Conservation (phyloP, 2,113 vertebrate species). For the Poeciliopsis retropinna region DNA sequence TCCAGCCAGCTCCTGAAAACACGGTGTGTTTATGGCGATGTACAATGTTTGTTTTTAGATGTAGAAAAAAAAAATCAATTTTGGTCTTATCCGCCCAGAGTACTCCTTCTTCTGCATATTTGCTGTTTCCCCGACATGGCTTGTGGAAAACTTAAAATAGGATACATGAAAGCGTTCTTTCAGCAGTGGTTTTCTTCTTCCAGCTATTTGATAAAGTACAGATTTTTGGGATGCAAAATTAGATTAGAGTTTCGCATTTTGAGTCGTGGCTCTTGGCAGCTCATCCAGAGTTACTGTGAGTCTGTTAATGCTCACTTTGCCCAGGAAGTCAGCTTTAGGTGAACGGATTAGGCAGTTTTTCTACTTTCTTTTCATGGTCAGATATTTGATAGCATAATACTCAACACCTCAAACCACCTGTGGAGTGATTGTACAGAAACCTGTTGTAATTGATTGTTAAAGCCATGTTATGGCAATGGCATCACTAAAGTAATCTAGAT, state of each 20-base stretch:
- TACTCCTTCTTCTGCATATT: too few relatives aligned
- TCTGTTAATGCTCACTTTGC: background rate
- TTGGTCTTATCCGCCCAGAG: too few relatives aligned
- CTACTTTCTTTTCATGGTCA: background rate
- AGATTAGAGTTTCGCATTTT: background rate
- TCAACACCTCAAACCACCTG: background rate
- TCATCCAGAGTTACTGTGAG: background rate
- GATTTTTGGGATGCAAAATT: background rate
- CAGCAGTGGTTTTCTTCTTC: background rate
- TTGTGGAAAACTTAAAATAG: too few relatives aligned
- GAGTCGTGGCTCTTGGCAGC: too few relatives aligned
- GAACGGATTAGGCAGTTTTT: background rate
- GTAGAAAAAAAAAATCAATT: too few relatives aligned
- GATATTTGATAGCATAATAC: background rate
- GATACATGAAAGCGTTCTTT: background rate
- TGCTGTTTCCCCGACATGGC: too few relatives aligned
- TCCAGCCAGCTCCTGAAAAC: too few relatives aligned
- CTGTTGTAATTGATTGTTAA: background rate
- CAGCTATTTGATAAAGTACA: background rate
- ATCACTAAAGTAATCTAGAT: too few relatives aligned
- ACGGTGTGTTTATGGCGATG: background rate
- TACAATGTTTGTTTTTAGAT: background rate
- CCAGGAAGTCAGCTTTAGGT: background rate
- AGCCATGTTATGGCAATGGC: background rate
- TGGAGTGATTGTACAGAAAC: background rate